These are phyloP conservation scores for Nothura maculosa DNA, from an alignment of 2,797 vertebrate species.

Conservation along the genomic window DNA sequence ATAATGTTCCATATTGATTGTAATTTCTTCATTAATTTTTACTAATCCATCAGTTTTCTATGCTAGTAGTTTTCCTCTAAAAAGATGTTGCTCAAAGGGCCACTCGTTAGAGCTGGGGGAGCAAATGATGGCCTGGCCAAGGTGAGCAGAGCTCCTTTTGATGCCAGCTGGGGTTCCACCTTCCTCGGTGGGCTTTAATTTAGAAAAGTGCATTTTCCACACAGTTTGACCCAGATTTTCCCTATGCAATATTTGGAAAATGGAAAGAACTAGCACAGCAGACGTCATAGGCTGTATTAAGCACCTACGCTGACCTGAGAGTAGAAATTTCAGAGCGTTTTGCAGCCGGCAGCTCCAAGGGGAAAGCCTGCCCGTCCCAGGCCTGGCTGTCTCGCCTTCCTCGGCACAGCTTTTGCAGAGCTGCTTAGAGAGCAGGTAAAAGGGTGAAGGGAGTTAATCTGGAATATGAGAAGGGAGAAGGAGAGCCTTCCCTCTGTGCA, in stretches of 20 bases:
- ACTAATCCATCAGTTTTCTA: slow-evolving; percentile 44
- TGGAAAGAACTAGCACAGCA: not conserved
- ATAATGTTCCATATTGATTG: slow-evolving; percentile 27
- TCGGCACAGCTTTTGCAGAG: not conserved
- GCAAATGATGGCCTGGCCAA: not conserved
- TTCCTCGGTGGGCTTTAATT: not conserved
- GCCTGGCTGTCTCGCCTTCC: not conserved
- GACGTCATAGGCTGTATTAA: not conserved
- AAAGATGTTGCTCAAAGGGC: slow-evolving; percentile 35
- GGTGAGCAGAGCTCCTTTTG: not conserved
- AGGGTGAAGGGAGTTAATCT: not conserved
- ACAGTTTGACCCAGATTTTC: slow-evolving; percentile 14
- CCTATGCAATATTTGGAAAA: not conserved
- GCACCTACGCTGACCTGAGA: not conserved
- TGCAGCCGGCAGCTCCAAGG: not conserved
- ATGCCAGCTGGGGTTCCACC: not conserved
- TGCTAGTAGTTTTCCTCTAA: slow-evolving; percentile 33
- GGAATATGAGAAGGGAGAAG: not conserved
- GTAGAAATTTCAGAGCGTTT: not conserved
- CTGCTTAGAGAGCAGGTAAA: not conserved
- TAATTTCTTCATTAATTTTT: slow-evolving; percentile 56
- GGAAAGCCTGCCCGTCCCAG: not conserved
- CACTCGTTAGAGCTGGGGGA: not conserved
- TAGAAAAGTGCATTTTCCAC: not conserved
- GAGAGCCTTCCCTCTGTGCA: not conserved